Evolutionary conservation across 1,140 invertebrate genomes (phyloP), one percentile per base, ranked within the genome.

Genomic region (Polyergus mexicanus): DNA sequence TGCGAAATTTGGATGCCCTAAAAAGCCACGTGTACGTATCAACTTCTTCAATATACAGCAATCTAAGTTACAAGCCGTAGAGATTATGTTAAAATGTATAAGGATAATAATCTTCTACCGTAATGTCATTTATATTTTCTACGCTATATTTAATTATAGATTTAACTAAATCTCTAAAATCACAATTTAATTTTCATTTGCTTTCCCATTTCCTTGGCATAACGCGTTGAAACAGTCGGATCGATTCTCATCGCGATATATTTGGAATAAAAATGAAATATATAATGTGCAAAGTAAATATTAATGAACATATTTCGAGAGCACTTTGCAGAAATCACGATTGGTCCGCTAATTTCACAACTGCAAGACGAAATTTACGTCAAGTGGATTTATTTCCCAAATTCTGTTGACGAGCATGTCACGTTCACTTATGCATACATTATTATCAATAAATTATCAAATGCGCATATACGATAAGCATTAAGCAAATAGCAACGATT

Each of bases 401-500:
- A 72, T 72, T 71, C 28, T 54, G 6, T 72, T 58, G 54, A 81
- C 38, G 54, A 81, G 66, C 7, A 11, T 44, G 28, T 47, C 11
- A 44, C 65, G 54, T n/a, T 22, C 41, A n/a, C 75, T 66, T 38
- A 28, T 25, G 16, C 56, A 58, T 32, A 41, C 35, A 56, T 77
- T 51, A 56, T 77, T 51, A 54, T 89, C 84, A 86, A 74, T 75
- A 75, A 60, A 85, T 89, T 78, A 85, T 84, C 58, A 54, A 71
- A n/a, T 38, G n/a, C 66, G 66, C 51, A 62, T n/a, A 68, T 35
- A 38, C 22, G 51, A 72, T 13, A 4, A 35, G 58, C 44, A 86
- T 84, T 69, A 72, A 60, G 74, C 86, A 87, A 47, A 71, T 65
- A 35, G 74, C 69, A 89, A 78, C 85, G 86, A 90, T 81, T 84